These are phyloP conservation scores for Tachystola acroxantha DNA, from an alignment of 2,888 invertebrate genomes.

Conservation along the genomic window DNA sequence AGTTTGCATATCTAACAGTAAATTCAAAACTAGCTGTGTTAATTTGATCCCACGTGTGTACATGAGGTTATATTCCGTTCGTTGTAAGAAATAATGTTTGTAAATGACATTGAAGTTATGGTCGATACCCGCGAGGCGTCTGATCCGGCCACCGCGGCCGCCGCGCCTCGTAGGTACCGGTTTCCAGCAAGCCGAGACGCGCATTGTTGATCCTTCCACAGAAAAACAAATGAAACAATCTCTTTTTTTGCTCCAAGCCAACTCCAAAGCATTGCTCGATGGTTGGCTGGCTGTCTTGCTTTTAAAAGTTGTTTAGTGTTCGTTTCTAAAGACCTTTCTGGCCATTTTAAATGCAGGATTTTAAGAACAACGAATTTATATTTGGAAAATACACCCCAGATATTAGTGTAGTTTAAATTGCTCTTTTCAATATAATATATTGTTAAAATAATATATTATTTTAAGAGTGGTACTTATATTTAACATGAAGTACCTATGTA, in stretches of 20 bases:
- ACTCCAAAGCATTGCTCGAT: slow-evolving; percentile 23
- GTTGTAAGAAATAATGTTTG: slow-evolving; percentile 3
- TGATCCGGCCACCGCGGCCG: slow-evolving; percentile 41
- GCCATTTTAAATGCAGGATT: too few relatives aligned
- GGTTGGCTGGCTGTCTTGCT: slow-evolving; percentile 2
- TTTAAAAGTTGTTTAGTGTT: slow-evolving; percentile 1
- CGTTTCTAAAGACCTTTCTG: neutral
- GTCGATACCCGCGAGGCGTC: slow-evolving; percentile 52
- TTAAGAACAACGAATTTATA: too few relatives aligned
- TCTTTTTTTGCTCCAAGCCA: slow-evolving; percentile 50
- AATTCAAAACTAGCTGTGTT: neutral
- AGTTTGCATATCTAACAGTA: too few relatives aligned
- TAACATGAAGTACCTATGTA: slow-evolving; percentile 15
- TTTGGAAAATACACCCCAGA: too few relatives aligned
- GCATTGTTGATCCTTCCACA: slow-evolving; percentile 68
- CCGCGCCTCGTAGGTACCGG: slow-evolving; percentile 49
- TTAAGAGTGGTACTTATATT: too few relatives aligned
- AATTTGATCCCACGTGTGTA: slow-evolving; percentile 1
- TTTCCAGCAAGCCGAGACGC: slow-evolving; percentile 56
- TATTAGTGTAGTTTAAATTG: too few relatives aligned
- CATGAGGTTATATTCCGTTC: slow-evolving; percentile 1
- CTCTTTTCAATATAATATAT: too few relatives aligned
- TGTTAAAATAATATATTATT: too few relatives aligned
- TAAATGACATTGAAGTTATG: slow-evolving; percentile 45
- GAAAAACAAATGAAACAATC: slow-evolving; percentile 67